Evolutionary conservation across 2,113 vertebrate genomes (phyloP), one percentile per base, ranked within the genome.

Genomic region (Oreocharis arfaki): DNA sequence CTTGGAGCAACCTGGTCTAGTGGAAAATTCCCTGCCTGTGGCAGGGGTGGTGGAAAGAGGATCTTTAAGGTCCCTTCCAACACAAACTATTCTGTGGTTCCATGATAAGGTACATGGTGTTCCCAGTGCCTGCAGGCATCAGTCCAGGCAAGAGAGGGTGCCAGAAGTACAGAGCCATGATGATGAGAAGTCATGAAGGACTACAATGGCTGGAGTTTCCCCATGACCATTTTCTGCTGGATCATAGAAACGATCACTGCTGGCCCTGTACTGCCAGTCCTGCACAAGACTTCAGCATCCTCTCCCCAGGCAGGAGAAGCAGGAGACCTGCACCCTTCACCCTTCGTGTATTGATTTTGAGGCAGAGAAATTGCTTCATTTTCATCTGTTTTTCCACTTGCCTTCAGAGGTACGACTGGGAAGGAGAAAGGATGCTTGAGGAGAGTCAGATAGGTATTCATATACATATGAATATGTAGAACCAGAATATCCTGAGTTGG

Each of bases 81-180:
- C 55, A 21, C 70, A 55, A 68, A 60, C 13, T 60, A 22, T 60
- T 68, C 33, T 53, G 16, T 60, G 69, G 53, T 75, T 60, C 53
- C 41, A n/a, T 32, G 55, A 60, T 76, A 65, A 78, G 74, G 85
- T 30, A n/a, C 8, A 2, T n/a, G 7, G 8, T 49, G 89, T 81
- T 89, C 76, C 55, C 67, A 14, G 32, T 30, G 83, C 59, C 87
- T 69, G 75, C 59, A 92, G 96, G 89, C 71, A 15, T 41, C 57
- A 3, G 55, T 50, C 91, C 91, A 57, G 80, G 93, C 96, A 84
- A 89, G 74, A 86, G 86, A 86, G 75, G 76, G 55, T 92, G 95
- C 86, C 95, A 84, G 4, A 56, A 86, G 55, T 30, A 44, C 83
- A 61, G 71, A 60, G 35, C 65, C 14, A 0, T 39, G 39, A 1